Evolutionary conservation across 1,140 invertebrate species (phyloP).

Genomic region (Heterodera carotae): DNA sequence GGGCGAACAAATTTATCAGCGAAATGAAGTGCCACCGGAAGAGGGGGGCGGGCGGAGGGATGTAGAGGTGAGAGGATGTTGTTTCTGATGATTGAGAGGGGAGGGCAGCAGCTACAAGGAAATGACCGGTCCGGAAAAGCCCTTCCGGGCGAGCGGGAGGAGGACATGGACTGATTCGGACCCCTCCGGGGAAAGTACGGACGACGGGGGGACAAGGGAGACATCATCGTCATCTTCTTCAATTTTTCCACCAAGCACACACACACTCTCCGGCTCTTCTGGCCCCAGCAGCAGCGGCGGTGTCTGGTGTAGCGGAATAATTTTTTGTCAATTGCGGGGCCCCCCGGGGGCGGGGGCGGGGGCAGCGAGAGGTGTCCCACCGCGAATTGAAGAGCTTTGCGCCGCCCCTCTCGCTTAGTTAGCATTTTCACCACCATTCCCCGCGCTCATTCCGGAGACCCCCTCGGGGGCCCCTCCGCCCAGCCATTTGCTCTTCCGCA

Average conservation of each 20-base stretch:
- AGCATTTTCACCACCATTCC: background rate
- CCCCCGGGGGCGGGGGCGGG: no score
- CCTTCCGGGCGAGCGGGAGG: background rate
- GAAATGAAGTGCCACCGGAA: background rate
- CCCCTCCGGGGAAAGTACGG: background rate
- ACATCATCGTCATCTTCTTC: no score
- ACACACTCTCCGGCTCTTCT: no score
- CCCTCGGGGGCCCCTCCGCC: background rate
- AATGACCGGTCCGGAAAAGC: background rate
- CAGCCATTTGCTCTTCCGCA: no score
- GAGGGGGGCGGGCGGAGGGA: no score
- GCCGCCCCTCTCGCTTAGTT: background rate
- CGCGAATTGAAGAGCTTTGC: slow-evolving; percentile 1
- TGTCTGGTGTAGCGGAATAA: background rate
- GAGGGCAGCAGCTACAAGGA: no score
- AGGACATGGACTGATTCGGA: background rate
- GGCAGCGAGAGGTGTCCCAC: no score
- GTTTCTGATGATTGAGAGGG: background rate
- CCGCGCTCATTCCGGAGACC: background rate
- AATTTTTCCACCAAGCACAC: no score
- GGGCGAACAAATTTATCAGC: background rate
- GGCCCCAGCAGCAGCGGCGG: no score
- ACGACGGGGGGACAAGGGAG: background rate
- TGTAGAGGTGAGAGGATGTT: background rate
- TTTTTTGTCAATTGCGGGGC: background rate